phyloP scores from a whole-genome alignment of 2,113 vertebrate genomes.

The Promerops cafer region DNA sequence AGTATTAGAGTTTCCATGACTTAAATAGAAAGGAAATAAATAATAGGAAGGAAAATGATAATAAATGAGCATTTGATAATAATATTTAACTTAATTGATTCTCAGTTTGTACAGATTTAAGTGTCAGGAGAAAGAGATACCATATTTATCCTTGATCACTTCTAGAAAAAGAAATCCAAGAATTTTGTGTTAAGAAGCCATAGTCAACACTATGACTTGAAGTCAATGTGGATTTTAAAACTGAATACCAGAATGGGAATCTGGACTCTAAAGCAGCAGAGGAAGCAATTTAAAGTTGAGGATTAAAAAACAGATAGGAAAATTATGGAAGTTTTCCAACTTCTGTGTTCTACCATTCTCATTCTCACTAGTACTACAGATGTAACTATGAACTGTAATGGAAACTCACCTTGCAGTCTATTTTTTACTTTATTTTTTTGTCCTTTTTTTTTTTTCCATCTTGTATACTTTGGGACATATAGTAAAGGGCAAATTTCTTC shows the following conservation, averaged over 20 bases:
- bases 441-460: fast-evolving
- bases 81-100: not conserved
- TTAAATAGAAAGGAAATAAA: not conserved
- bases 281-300: not conserved
- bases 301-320: not conserved
- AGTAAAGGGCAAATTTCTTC: not conserved
- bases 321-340: not conserved
- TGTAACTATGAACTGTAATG: not conserved
- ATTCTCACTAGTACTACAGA: not conserved
- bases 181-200: not conserved
- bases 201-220: not conserved
- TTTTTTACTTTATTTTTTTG: not conserved
- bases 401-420: not conserved
- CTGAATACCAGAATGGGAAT: not conserved
- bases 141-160: not conserved
- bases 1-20: not conserved
- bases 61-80: not conserved
- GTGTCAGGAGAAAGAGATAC: not conserved
- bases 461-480: not conserved
- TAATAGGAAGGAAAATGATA: not conserved
- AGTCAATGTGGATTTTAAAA: not conserved
- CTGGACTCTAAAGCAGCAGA: not conserved
- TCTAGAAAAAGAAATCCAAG: not conserved
- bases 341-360: not conserved
- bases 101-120: not conserved